Percentiles rank a stretch among this genome's conserved stretches.
These are phyloP conservation scores for Tupaia chinensis DNA, from an alignment of 2,113 vertebrate species.

Conservation along the genomic window DNA sequence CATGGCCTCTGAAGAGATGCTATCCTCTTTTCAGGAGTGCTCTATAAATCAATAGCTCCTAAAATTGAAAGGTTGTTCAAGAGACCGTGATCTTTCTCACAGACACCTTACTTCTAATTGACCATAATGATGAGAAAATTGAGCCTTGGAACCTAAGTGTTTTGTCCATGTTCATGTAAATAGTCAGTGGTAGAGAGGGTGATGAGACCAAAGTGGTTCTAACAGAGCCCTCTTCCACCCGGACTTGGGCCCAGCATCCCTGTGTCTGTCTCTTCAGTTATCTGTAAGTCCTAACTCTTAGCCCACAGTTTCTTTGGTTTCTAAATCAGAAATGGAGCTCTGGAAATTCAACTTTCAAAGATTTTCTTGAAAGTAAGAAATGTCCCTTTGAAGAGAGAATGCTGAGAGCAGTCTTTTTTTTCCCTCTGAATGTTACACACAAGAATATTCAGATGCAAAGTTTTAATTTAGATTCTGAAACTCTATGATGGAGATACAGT, in stretches of 20 bases:
- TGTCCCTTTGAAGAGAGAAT: background rate
- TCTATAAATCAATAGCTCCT: background rate
- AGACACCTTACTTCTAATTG: background rate
- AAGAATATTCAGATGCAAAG: background rate
- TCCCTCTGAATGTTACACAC: background rate
- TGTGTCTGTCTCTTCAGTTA: background rate
- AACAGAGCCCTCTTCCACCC: rapidly evolving
- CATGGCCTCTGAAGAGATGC: background rate
- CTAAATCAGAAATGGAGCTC: background rate
- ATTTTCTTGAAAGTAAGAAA: background rate
- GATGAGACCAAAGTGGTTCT: background rate
- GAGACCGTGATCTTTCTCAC: background rate
- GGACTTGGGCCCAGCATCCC: rapidly evolving
- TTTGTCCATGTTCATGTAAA: background rate
- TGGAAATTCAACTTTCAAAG: background rate
- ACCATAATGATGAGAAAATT: background rate
- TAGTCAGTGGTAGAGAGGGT: background rate
- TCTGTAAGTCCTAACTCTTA: background rate
- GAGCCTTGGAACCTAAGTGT: background rate
- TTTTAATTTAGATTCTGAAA: background rate
- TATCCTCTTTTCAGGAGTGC: background rate
- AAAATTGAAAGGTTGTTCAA: background rate
- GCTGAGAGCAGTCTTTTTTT: background rate
- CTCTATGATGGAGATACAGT: background rate
- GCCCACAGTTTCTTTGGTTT: background rate